Percentiles rank a stretch among this genome's conserved stretches.
Conservation (phyloP, 2,113 vertebrate species). For the Chaetorhynchus papuensis region DNA sequence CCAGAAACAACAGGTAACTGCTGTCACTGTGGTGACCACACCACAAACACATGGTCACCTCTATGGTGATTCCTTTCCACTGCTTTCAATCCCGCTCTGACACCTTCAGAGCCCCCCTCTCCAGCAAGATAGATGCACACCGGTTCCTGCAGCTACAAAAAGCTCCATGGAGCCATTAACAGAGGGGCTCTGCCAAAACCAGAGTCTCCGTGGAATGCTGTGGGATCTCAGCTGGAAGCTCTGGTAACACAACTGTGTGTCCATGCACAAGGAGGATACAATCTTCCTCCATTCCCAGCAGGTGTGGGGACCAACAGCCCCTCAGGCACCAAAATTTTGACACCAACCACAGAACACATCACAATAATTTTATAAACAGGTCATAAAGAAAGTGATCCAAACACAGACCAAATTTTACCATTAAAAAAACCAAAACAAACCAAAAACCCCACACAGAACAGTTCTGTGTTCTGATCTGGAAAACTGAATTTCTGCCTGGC, state of each 20-base stretch:
- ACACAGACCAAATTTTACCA: not conserved
- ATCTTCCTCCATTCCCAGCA: not conserved
- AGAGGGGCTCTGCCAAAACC: not conserved
- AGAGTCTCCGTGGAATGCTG: not conserved
- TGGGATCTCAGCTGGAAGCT: not conserved
- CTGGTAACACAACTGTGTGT: fast-evolving
- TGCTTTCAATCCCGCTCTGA: not conserved
- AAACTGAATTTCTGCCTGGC: not conserved
- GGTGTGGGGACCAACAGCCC: not conserved
- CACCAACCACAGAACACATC: not conserved
- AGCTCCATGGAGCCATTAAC: not conserved
- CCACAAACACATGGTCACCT: not conserved
- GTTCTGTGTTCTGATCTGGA: not conserved
- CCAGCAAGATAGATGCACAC: fast-evolving
- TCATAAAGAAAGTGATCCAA: not conserved
- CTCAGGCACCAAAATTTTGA: not conserved
- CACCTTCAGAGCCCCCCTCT: not conserved
- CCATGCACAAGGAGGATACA: fast-evolving
- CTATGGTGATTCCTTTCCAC: not conserved
- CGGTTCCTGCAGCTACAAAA: not conserved
- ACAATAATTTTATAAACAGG: not conserved
- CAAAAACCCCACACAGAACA: not conserved
- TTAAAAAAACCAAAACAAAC: not conserved
- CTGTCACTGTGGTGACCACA: fast-evolving
- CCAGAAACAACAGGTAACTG: not conserved